These are phyloP conservation scores for Xiphophorus couchianus DNA, from an alignment of 2,113 vertebrate species.

Conservation along the genomic window DNA sequence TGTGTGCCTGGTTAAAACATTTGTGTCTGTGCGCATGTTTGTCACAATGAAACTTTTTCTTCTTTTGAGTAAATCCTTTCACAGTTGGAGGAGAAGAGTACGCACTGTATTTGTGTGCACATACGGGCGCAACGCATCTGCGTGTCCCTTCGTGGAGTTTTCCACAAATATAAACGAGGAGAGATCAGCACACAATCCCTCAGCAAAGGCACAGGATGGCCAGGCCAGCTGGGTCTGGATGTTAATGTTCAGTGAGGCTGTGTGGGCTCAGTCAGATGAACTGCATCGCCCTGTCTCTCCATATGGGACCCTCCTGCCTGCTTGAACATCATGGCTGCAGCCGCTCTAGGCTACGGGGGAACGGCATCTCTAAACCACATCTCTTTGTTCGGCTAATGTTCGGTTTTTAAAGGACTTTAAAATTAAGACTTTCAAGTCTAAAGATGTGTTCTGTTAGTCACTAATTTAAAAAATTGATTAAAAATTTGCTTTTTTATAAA, in stretches of 20 bases:
- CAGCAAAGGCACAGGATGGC: conserved; percentile 1
- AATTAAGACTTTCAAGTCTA: neutral
- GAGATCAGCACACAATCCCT: conserved; percentile 6
- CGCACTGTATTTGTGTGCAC: neutral
- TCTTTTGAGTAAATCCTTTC: neutral
- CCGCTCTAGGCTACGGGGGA: conserved; percentile 53
- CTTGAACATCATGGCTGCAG: conserved; percentile 35
- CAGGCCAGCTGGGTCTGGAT: conserved; percentile 71
- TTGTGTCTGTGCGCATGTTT: conserved; percentile 19
- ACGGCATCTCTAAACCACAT: conserved; percentile 3
- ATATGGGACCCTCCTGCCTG: conserved; percentile 71
- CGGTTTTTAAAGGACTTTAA: neutral
- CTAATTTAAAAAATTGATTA: neutral
- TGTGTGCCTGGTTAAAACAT: neutral
- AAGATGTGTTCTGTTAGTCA: neutral
- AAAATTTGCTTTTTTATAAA: no score
- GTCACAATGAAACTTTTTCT: conserved; percentile 14
- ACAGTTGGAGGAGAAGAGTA: neutral
- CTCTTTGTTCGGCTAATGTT: neutral
- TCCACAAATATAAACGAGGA: conserved; percentile 25
- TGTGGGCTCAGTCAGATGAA: conserved; percentile 66
- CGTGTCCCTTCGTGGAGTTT: neutral
- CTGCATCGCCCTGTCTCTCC: conserved; percentile 61
- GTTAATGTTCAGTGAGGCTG: conserved; percentile 74
- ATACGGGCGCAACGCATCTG: neutral